phyloP scores from a whole-genome alignment of 1,140 invertebrate genomes.

The Neodiprion lecontei region DNA sequence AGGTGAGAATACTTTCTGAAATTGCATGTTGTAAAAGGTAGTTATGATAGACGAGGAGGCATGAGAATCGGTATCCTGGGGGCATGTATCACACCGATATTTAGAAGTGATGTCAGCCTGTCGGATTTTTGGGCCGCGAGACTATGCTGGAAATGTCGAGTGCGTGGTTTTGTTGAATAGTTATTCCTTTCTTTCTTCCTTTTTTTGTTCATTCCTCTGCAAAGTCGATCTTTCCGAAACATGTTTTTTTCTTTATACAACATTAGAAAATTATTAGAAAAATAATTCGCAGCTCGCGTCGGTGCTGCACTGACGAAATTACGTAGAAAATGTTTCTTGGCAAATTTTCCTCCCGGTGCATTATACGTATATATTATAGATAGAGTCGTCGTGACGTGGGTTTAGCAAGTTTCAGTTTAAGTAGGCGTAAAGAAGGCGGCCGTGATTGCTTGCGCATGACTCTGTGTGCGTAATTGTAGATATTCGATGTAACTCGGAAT shows the following conservation, averaged over 20 bases:
- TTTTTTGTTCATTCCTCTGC: background rate
- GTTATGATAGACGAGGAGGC: too few species aligned
- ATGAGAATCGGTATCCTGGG: too few species aligned
- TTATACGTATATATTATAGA: background rate
- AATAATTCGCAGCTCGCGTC: too few species aligned
- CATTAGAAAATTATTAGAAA: background rate
- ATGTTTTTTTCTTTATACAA: background rate
- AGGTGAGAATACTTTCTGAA: too few species aligned
- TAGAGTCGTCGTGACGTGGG: conserved; percentile 2
- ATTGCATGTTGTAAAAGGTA: too few species aligned
- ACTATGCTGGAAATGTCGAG: background rate
- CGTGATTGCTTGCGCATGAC: background rate
- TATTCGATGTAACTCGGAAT: too few species aligned
- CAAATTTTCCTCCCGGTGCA: background rate
- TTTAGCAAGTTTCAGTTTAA: background rate
- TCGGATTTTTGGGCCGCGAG: background rate
- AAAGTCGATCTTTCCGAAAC: background rate
- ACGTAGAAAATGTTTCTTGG: background rate
- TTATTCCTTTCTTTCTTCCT: background rate
- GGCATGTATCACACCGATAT: background rate
- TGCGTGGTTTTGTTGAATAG: background rate
- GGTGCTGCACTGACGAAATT: too few species aligned
- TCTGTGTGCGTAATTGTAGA: too few species aligned
- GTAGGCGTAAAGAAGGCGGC: background rate
- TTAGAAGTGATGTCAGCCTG: background rate